These are phyloP conservation scores for Spinibarbus caldwelli DNA, from an alignment of 2,797 vertebrate genomes.

Conservation along the genomic window DNA sequence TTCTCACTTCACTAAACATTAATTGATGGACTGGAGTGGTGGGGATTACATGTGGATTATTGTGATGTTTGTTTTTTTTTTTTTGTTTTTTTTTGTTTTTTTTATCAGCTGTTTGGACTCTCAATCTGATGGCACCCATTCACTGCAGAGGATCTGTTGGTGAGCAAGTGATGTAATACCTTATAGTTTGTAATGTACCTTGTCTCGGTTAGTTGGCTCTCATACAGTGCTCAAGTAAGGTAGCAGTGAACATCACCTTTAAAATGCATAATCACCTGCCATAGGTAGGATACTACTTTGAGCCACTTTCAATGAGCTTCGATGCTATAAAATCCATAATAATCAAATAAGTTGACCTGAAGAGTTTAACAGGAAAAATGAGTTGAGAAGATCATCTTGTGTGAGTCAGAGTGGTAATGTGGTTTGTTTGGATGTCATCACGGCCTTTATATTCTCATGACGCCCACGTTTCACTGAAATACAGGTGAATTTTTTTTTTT, in stretches of 20 bases:
- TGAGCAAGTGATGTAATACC: neutral
- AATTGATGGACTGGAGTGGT: neutral
- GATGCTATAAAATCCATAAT: neutral
- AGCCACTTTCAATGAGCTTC: neutral
- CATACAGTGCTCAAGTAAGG: neutral
- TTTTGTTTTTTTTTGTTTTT: too few relatives aligned
- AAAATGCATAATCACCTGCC: neutral
- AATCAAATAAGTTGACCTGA: neutral
- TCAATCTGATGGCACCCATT: neutral
- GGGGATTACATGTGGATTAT: neutral
- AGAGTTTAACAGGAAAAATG: neutral
- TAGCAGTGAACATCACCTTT: neutral
- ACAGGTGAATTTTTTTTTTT: neutral
- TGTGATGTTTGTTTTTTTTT: too few relatives aligned
- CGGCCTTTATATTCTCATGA: neutral
- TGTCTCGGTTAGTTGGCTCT: neutral
- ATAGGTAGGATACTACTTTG: neutral
- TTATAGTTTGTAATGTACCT: neutral
- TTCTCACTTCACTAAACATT: neutral
- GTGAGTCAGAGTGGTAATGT: conserved; percentile 5
- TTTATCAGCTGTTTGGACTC: neutral
- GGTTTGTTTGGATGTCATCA: neutral
- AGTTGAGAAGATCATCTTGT: neutral
- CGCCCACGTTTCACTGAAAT: conserved; percentile 8
- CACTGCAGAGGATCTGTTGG: neutral